A percentile compares a stretch with the other conserved stretches of the same genome.
Conservation (phyloP, 2,113 vertebrate genomes). For the Perca schrenkii region DNA sequence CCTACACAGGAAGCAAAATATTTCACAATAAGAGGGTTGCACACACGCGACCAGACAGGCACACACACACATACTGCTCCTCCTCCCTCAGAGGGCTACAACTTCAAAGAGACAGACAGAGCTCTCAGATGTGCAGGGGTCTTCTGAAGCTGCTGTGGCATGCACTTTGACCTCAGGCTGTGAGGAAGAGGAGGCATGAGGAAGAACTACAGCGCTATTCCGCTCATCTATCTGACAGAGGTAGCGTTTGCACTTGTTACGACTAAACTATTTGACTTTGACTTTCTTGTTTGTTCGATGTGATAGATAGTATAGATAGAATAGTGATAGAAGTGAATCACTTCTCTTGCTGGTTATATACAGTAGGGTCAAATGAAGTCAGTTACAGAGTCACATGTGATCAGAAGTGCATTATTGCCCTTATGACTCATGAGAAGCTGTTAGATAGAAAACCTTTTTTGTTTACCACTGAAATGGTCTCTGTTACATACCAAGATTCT, state of each 20-base stretch:
- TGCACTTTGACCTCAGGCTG: slow-evolving; percentile 70
- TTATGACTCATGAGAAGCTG: slow-evolving; percentile 1
- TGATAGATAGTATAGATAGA: neutral
- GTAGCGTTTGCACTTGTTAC: slow-evolving; percentile 58
- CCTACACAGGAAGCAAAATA: slow-evolving; percentile 64
- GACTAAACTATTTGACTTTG: neutral
- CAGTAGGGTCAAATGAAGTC: slow-evolving; percentile 1
- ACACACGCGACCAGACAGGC: slow-evolving; percentile 15
- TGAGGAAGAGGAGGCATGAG: slow-evolving; percentile 77
- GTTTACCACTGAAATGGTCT: neutral
- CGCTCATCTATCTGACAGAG: slow-evolving; percentile 81
- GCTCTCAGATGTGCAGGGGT: slow-evolving; percentile 40
- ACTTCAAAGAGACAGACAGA: slow-evolving; percentile 50
- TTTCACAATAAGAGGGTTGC: slow-evolving; percentile 66
- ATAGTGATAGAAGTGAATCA: neutral
- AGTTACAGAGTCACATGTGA: slow-evolving; percentile 22
- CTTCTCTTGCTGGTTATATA: neutral
- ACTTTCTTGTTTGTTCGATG: neutral
- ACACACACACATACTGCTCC: slow-evolving; percentile 30
- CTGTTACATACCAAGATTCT: neutral
- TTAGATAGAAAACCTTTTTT: neutral
- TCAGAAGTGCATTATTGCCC: neutral
- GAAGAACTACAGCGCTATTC: slow-evolving; percentile 75
- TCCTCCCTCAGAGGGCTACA: slow-evolving; percentile 32
- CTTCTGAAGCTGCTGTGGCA: slow-evolving; percentile 24